These are phyloP conservation scores for Nyctibius grandis DNA, from an alignment of 2,797 vertebrate species.

Conservation along the genomic window DNA sequence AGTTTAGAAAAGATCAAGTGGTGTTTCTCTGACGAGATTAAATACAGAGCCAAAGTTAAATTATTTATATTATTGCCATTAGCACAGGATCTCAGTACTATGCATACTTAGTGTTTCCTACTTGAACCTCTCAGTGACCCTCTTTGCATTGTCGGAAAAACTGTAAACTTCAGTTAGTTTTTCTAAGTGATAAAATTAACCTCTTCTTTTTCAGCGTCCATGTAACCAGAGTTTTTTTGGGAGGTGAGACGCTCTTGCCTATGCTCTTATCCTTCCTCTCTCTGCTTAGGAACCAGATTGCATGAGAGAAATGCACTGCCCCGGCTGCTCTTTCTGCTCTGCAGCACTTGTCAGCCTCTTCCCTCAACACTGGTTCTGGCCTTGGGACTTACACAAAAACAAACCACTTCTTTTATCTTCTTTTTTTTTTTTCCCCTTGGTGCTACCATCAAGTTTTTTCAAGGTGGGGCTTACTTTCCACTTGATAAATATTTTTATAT, in stretches of 20 bases:
- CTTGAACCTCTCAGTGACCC: not conserved
- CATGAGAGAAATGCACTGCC: not conserved
- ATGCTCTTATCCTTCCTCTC: not conserved
- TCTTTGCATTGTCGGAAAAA: not conserved
- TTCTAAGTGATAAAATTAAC: not conserved
- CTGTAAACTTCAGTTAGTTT: not conserved
- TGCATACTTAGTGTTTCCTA: not conserved
- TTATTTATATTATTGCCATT: not conserved
- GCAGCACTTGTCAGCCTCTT: not conserved
- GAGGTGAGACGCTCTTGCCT: not conserved
- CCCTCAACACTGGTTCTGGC: not conserved
- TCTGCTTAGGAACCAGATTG: not conserved
- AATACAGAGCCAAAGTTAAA: not conserved
- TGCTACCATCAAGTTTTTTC: not conserved
- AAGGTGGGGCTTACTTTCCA: not conserved
- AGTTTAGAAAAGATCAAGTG: not conserved
- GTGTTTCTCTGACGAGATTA: not conserved
- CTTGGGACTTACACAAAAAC: not conserved
- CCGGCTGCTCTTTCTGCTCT: not conserved
- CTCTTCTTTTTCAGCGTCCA: not conserved
- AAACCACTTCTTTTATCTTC: not conserved
- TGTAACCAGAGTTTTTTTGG: accelerated
- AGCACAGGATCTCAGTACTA: not conserved
- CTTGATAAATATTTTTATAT: not conserved
- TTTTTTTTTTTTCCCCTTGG: not conserved